Conservation (phyloP, 2,888 invertebrate genomes). For the Pachymerium ferrugineum region DNA sequence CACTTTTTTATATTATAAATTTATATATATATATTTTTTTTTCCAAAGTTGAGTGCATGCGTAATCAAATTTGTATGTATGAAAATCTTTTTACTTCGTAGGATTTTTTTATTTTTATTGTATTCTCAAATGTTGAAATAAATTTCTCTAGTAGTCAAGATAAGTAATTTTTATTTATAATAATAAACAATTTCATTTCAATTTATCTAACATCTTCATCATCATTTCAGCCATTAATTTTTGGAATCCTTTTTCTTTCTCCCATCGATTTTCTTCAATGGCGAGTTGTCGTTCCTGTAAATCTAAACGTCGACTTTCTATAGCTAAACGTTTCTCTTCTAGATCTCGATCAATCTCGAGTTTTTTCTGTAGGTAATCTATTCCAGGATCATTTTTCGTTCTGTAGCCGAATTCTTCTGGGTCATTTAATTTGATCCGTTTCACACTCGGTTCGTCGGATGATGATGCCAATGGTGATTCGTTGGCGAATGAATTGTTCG, state of each 20-base stretch:
- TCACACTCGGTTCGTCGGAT: neutral
- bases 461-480: conserved; percentile 1
- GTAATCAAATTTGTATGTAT: neutral
- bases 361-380: conserved; percentile 6
- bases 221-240: conserved; percentile 9
- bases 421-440: neutral
- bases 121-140: neutral
- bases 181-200: no score
- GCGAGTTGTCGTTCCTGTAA: conserved; percentile 9
- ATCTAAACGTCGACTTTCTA: neutral
- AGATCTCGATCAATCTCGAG: neutral
- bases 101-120: neutral
- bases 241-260: neutral
- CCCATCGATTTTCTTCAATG: conserved; percentile 8
- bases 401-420: neutral
- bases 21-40: neutral
- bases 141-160: conserved; percentile 11
- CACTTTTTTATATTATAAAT: neutral
- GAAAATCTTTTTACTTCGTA: neutral
- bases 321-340: neutral
- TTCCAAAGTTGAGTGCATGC: neutral
- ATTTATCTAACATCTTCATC: neutral
- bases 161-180: no score
- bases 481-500: conserved; percentile 6
- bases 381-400: neutral